phyloP scores from a whole-genome alignment of 1,140 invertebrate genomes.

The Gerris buenoi region DNA sequence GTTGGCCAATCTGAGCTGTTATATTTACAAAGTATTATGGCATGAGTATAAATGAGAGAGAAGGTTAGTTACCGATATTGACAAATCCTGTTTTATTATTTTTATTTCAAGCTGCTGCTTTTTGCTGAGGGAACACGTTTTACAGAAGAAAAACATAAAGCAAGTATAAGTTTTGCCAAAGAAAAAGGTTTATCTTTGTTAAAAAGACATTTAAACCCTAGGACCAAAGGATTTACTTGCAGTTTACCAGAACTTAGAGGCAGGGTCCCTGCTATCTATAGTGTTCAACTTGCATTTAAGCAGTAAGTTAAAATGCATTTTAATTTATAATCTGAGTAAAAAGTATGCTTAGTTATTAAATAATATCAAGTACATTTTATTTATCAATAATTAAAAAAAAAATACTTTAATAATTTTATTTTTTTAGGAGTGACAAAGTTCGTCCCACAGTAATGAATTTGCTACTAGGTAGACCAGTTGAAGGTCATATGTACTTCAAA shows the following conservation, averaged over 20 bases:
- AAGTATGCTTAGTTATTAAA: too few species aligned
- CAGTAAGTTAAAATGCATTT: too few species aligned
- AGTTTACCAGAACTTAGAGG: conserved; percentile 53
- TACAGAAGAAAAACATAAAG: conserved; percentile 70
- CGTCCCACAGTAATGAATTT: conserved; percentile 67
- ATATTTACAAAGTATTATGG: too few species aligned
- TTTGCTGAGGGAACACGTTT: conserved; percentile 91
- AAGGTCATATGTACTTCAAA: conserved; percentile 62
- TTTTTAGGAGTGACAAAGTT: conserved; percentile 27
- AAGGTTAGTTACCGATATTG: too few species aligned
- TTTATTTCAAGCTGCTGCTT: conserved; percentile 52
- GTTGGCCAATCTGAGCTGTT: too few species aligned
- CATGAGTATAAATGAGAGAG: too few species aligned
- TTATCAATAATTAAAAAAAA: too few species aligned
- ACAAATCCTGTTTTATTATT: too few species aligned
- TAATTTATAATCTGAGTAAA: too few species aligned
- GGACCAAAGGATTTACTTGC: conserved; percentile 77
- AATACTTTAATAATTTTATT: too few species aligned
- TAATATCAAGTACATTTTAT: too few species aligned
- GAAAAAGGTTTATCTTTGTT: conserved; percentile 69
- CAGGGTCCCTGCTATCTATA: conserved; percentile 70
- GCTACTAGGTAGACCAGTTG: conserved; percentile 56
- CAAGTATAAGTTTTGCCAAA: conserved; percentile 71
- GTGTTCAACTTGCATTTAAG: conserved; percentile 67
- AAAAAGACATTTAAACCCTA: conserved; percentile 81